Conservation (phyloP, 2,888 invertebrate genomes). For the Ormyrus rosae region DNA sequence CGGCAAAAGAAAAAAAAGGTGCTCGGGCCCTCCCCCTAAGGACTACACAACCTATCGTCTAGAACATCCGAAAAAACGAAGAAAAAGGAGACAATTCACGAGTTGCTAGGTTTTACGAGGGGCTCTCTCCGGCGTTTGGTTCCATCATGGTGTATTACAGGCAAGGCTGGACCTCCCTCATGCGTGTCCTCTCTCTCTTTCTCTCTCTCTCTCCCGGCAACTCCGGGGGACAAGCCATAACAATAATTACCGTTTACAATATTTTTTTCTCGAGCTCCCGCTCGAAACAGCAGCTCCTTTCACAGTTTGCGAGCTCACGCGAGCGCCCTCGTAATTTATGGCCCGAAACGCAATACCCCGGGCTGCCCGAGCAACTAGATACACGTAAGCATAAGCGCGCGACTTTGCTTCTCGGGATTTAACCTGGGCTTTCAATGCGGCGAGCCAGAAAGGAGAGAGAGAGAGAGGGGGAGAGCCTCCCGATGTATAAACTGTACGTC, state of each 20-base stretch:
- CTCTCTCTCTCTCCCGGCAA: neutral
- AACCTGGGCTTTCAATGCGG: constrained; percentile 1
- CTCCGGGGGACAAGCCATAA: constrained; percentile 41
- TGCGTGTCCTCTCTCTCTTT: constrained; percentile 3
- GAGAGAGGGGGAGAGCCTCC: constrained; percentile 30
- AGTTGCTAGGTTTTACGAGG: constrained; percentile 44
- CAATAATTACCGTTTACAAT: constrained; percentile 54
- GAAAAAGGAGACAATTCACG: constrained; percentile 33
- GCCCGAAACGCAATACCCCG: constrained; percentile 50
- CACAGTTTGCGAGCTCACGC: constrained; percentile 7
- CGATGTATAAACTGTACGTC: constrained; percentile 50
- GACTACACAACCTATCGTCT: neutral
- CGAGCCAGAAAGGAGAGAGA: neutral
- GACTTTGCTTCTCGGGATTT: constrained; percentile 45
- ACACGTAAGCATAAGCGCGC: neutral
- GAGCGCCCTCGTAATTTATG: constrained; percentile 53
- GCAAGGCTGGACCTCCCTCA: constrained; percentile 30
- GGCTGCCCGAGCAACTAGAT: constrained; percentile 23
- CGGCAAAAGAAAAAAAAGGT: constrained; percentile 7
- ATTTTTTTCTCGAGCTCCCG: constrained; percentile 39
- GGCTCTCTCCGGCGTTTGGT: constrained; percentile 25
- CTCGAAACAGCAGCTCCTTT: constrained; percentile 32
- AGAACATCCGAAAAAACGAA: constrained; percentile 11
- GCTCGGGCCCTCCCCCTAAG: constrained; percentile 10
- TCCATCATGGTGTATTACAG: constrained; percentile 50